Base-by-base conservation (phyloP, 2,888 invertebrate genomes). In the Leistus spinibarbis region DNA sequence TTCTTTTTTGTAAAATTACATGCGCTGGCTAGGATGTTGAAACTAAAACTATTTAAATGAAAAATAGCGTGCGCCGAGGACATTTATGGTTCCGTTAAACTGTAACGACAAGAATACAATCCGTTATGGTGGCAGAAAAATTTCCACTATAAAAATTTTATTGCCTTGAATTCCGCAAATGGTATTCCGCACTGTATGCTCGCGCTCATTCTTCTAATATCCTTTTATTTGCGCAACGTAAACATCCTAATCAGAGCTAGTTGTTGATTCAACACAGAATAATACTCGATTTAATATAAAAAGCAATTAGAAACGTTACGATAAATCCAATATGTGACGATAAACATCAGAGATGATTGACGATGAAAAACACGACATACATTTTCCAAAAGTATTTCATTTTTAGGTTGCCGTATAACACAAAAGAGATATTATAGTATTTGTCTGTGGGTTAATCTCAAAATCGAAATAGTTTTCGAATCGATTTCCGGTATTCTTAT, bases 21-120 rank as follows among this genome's bases (percentile, higher is more conserved):
- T 27, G 40, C 40, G 40, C 40, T n/a, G 64, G 66, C 24, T 65
- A 64, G 65, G 56, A 72, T 27, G 57, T 23, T 66, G 56, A 66
- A 72, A 72, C 66, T 66, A 72, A 72, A 72, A 72, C 72, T 72
- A 72, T 72, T 66, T 66, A 56, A 40, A 66, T 72, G 72, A 72
- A 72, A 72, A 72, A 72, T 72, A 23, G 65, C 57, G 54, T 40
- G 20, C 27, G 16, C 56, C 10, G 24, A 56, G 19, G 72, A 72
- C 72, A 20, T 66, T 72, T 65, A 72, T 72, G 24, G 56, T 57
- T 66, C 40, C 24, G 60, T 40, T 72, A 72, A 72, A 72, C 40
- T 72, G 72, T 20, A 63, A 56, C 54, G 65, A 70, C 70, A 70
- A 70, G 63, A 23, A 62, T 70, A 70, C 62, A 63, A 54, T 70